phyloP scores from a whole-genome alignment of 1,140 invertebrate species.

The Drosophila mauritiana region DNA sequence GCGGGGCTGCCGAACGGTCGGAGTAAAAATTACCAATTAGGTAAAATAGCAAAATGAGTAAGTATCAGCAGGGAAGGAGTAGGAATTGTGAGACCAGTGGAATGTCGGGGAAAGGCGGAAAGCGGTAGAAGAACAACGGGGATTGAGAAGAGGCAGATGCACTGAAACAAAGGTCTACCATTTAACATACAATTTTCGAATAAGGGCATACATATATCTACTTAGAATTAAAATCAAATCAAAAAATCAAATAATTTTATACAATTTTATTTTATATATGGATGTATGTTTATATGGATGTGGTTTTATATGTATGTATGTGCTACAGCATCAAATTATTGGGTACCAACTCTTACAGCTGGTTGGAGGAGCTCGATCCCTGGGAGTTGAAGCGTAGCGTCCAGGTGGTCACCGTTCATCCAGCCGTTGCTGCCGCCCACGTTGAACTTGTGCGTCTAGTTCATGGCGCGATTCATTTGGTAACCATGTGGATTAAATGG shows the following conservation, averaged over 20 bases:
- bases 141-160: background rate
- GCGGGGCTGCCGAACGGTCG: conserved; percentile 6
- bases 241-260: background rate
- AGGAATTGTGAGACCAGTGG: conserved; percentile 13
- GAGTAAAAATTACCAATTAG: conserved; percentile 77
- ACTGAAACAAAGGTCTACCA: background rate
- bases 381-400: conserved; percentile 89
- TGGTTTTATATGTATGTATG: too few relatives aligned
- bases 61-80: conserved; percentile 37
- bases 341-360: conserved; percentile 11
- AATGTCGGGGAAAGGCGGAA: background rate
- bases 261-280: background rate
- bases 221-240: background rate
- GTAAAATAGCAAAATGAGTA: conserved; percentile 78
- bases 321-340: too few relatives aligned
- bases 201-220: too few relatives aligned
- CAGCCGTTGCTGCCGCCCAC: conserved; percentile 87
- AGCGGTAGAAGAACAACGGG: conserved; percentile 9
- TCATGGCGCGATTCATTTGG: conserved; percentile 71
- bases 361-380: conserved; percentile 84
- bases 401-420: conserved; percentile 89
- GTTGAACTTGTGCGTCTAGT: conserved; percentile 65
- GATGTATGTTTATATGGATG: too few relatives aligned
- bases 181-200: too few relatives aligned
- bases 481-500: conserved; percentile 68